phyloP scores from a whole-genome alignment of 1,140 invertebrate species.

The Drosophila insularis region DNA sequence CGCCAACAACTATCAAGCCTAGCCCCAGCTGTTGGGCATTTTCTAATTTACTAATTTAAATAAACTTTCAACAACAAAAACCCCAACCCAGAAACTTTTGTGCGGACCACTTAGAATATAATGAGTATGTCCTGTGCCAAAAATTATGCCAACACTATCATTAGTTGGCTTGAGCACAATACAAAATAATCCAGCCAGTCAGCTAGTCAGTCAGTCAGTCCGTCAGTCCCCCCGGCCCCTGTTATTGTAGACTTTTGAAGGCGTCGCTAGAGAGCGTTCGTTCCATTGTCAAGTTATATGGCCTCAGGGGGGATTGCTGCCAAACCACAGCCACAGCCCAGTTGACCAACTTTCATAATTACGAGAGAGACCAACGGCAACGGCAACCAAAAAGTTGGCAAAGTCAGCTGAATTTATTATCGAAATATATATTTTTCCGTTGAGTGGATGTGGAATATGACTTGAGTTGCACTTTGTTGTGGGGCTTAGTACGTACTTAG shows the following conservation, averaged over 20 bases:
- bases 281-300: slow-evolving; percentile 54
- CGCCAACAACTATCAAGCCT: slow-evolving; percentile 48
- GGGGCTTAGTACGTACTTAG: slow-evolving; percentile 62
- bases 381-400: slow-evolving; percentile 43
- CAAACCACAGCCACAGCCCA: slow-evolving; percentile 43
- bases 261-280: slow-evolving; percentile 15
- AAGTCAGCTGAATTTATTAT: slow-evolving; percentile 52
- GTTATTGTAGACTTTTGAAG: slow-evolving; percentile 43
- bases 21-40: slow-evolving; percentile 48
- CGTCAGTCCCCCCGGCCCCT: background rate
- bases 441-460: background rate
- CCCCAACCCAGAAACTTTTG: slow-evolving; percentile 40
- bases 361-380: slow-evolving; percentile 37
- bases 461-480: slow-evolving; percentile 21
- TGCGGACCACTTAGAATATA: slow-evolving; percentile 50
- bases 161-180: slow-evolving; percentile 31
- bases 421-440: slow-evolving; percentile 37
- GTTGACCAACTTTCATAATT: slow-evolving; percentile 77
- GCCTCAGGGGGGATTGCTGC: slow-evolving; percentile 43
- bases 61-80: slow-evolving; percentile 64
- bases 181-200: slow-evolving; percentile 19
- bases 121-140: slow-evolving; percentile 67
- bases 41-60: slow-evolving; percentile 79
- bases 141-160: slow-evolving; percentile 66
- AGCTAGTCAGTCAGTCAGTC: background rate